These are phyloP conservation scores for Lepidocolaptes lacrymiger DNA, from an alignment of 2,797 vertebrate genomes.

Conservation along the genomic window DNA sequence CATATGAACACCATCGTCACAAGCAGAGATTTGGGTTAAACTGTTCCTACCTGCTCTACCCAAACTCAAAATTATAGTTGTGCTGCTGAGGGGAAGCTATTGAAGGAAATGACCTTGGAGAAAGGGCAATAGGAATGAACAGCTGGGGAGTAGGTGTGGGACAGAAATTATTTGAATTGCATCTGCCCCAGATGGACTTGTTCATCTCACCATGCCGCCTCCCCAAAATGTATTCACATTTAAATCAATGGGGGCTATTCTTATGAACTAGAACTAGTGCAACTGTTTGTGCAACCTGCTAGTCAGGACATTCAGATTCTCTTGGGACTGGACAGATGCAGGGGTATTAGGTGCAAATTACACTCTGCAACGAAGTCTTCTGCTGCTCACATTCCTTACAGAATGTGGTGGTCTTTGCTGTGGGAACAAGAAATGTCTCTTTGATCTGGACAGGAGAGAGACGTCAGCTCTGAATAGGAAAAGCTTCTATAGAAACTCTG, in stretches of 20 bases:
- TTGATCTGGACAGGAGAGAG: neutral
- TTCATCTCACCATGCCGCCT: neutral
- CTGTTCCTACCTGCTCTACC: neutral
- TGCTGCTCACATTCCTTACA: neutral
- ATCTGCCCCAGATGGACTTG: neutral
- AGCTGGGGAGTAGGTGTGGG: neutral
- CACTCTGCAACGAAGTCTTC: neutral
- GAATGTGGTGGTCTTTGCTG: neutral
- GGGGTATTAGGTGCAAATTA: neutral
- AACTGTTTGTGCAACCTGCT: neutral
- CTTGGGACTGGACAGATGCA: neutral
- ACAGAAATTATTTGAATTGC: neutral
- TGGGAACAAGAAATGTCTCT: neutral
- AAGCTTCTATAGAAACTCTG: neutral
- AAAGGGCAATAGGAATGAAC: neutral
- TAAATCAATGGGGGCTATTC: neutral
- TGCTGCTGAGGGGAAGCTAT: neutral
- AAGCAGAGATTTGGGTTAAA: neutral
- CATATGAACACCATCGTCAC: rapidly evolving
- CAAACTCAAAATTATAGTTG: neutral
- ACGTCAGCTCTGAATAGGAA: neutral
- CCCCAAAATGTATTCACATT: neutral
- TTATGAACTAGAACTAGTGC: neutral
- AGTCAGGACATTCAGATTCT: neutral
- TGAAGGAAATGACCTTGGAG: neutral